A percentile compares a stretch with the other conserved stretches of the same genome.
Conservation (phyloP, 2,888 invertebrate genomes). For the Polymixis flavicincta region DNA sequence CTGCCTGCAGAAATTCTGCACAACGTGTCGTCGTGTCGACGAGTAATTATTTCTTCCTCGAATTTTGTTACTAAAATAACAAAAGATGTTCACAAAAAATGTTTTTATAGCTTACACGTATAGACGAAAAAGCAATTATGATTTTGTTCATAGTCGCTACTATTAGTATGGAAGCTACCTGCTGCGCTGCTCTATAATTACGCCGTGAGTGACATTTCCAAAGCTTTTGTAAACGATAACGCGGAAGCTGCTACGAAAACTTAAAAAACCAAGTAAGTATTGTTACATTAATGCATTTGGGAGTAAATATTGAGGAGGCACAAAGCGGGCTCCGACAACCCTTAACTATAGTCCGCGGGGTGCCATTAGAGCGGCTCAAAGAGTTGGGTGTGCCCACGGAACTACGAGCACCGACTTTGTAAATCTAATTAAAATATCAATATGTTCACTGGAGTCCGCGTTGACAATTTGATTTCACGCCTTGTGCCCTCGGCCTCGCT, state of each 20-base stretch:
- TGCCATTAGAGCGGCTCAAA: conserved; percentile 89
- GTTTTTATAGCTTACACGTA: conserved; percentile 77
- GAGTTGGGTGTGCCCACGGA: conserved; percentile 87
- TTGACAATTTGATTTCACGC: conserved; percentile 90
- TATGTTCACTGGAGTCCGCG: conserved; percentile 88
- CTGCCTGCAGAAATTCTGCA: conserved; percentile 33
- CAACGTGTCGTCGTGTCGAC: conserved; percentile 62
- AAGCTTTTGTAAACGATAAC: conserved; percentile 90
- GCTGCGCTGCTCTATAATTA: conserved; percentile 89
- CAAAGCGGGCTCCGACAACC: conserved; percentile 88
- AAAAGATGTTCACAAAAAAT: conserved; percentile 77
- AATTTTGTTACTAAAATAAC: conserved; percentile 75
- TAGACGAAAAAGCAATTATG: conserved; percentile 85
- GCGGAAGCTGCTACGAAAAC: conserved; percentile 89
- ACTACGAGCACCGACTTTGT: conserved; percentile 86
- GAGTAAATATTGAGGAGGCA: conserved; percentile 90
- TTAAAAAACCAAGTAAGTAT: conserved; percentile 89
- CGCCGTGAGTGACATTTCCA: conserved; percentile 86
- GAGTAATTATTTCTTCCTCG: conserved; percentile 69
- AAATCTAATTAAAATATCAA: conserved; percentile 91
- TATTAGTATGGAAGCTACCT: conserved; percentile 83
- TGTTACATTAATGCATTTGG: conserved; percentile 90
- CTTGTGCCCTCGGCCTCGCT: conserved; percentile 70
- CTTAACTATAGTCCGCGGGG: conserved; percentile 89
- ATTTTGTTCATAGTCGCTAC: conserved; percentile 79